These are phyloP conservation scores for Aotus griseimembra DNA, from an alignment of 2,797 vertebrate species.

Conservation along the genomic window DNA sequence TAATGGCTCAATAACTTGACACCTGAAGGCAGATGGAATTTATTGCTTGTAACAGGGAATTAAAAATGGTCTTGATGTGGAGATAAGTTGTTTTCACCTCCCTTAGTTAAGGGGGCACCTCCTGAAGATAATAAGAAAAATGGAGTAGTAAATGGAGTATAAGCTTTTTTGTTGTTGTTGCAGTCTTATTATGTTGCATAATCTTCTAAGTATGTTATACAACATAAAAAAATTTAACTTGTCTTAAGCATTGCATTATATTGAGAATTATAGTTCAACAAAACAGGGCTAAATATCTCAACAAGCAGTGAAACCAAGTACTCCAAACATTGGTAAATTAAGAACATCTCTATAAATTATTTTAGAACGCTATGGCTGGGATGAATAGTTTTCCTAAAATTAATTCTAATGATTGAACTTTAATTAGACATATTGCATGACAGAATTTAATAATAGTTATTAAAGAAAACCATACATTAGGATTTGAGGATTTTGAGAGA, in stretches of 20 bases:
- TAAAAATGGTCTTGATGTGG: not conserved
- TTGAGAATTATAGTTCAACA: not conserved
- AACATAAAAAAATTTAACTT: not conserved
- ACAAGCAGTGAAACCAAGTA: not conserved
- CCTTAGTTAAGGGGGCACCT: not conserved
- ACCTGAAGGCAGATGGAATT: not conserved
- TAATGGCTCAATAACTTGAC: not conserved
- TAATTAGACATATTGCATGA: not conserved
- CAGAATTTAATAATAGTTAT: not conserved
- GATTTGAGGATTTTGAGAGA: not conserved
- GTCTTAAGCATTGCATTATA: not conserved
- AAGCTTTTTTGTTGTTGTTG: not conserved
- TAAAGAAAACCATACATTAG: not conserved
- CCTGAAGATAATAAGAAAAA: not conserved
- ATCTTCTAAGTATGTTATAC: not conserved
- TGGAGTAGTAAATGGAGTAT: not conserved
- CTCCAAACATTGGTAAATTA: not conserved
- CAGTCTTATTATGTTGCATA: not conserved
- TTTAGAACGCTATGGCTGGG: not conserved
- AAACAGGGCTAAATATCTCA: not conserved
- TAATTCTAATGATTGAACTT: not conserved
- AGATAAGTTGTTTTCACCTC: not conserved
- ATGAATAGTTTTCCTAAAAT: not conserved
- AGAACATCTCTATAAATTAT: not conserved
- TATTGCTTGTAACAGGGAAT: not conserved